Evolutionary conservation across 2,113 vertebrate genomes (phyloP), one percentile per base, ranked within the genome.

Genomic region (Peromyscus polionotus): DNA sequence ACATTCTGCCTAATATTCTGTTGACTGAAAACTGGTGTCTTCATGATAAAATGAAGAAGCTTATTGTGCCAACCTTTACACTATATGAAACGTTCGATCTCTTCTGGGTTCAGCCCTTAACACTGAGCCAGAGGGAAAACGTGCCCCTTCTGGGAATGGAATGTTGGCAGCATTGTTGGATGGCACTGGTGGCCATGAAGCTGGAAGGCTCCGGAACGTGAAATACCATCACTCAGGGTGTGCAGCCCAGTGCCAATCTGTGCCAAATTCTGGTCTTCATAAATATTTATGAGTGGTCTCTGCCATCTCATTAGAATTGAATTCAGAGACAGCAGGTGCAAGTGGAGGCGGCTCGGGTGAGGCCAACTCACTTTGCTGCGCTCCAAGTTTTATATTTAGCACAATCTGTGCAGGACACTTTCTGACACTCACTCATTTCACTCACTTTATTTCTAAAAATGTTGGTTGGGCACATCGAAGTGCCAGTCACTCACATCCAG

Each of bases 231-330:
- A 94, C 88, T 95, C 48, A 20, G 94, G 11, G 36, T 91, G 65
- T 96, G 76, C 65, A 97, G 57, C 95, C 76, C 45, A 65, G 76
- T 92, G 91, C 72, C 81, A 48, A 26, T 20, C 33, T 48, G 91
- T 91, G 95, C 97, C 97, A 97, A 94, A 88, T 77, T 88, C 39
- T 86, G 26, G 5, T 86, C 88, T 59, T 96, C 89, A 97, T 98
- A 81, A 96, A 96, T 98, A 97, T 98, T 92, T 94, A 98, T 97
- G 91, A 96, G 85, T 65, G 33, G 65, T 97, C 77, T 76, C 91
- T 96, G 95, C 96, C 97, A 97, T 96, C 97, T 98, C 94, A 84
- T 97, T 97, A 97, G 94, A 98, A 97, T 96, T 54, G 70, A 93
- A 96, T 93, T 96, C 93, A 91, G 80, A 95, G 97, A 97, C 77